Conservation (phyloP, 2,888 invertebrate genomes). For the Tethea ocularis region DNA sequence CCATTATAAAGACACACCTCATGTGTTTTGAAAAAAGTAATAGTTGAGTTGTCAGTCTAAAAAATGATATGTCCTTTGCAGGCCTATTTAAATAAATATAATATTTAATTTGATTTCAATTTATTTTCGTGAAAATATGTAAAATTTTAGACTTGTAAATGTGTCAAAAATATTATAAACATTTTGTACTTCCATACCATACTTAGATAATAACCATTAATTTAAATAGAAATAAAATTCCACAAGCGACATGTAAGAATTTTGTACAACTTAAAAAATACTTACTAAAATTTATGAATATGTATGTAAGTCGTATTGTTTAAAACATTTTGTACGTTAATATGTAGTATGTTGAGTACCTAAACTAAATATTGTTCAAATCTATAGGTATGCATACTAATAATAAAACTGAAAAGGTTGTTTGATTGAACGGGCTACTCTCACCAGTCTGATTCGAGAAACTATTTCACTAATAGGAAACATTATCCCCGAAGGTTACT, state of each 20-base stretch:
- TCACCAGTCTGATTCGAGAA: no score
- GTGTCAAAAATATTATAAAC: neutral
- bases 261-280: neutral
- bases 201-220: neutral
- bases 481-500: no score
- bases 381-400: no score
- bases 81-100: neutral
- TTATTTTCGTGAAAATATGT: neutral
- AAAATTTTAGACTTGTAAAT: neutral
- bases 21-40: no score
- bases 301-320: neutral
- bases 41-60: no score
- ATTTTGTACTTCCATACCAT: slow-evolving; percentile 2
- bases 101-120: neutral
- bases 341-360: neutral
- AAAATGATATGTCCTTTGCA: no score
- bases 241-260: neutral
- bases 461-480: no score
- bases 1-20: no score
- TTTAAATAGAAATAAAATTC: no score
- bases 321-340: neutral
- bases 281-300: neutral
- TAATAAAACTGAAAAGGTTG: no score
- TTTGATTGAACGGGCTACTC: no score
- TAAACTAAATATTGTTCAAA: no score